Conservation (phyloP, 1,140 invertebrate species). For the Listronotus bonariensis region DNA sequence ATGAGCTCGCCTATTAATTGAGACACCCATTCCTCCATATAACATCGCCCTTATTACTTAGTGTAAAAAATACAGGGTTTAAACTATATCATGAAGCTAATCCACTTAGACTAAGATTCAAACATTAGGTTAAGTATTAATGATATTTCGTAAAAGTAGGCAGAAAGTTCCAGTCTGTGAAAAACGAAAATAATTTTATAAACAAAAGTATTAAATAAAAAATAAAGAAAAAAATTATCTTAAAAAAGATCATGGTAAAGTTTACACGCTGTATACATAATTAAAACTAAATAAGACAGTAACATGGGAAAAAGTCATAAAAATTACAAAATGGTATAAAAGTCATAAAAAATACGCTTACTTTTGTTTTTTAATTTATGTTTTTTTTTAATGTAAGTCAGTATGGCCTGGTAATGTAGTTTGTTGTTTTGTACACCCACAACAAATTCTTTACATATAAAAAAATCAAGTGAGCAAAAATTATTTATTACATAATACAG, state of each 20-base stretch:
- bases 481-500: too few species aligned
- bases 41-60: constrained; percentile 11
- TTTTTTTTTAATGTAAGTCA: background rate
- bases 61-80: background rate
- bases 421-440: constrained; percentile 1
- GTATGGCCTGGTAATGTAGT: constrained; percentile 11
- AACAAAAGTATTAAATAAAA: too few species aligned
- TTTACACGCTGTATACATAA: background rate
- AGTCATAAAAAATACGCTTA: constrained; percentile 27
- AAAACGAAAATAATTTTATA: too few species aligned
- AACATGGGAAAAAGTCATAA: constrained; percentile 18
- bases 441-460: constrained; percentile 10
- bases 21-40: background rate
- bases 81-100: background rate
- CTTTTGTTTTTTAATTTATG: constrained; percentile 3
- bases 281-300: constrained; percentile 1
- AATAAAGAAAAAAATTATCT: too few species aligned
- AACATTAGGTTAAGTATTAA: too few species aligned
- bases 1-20: constrained; percentile 29
- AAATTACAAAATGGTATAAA: constrained; percentile 25
- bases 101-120: too few species aligned
- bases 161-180: background rate
- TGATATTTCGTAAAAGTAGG: too few species aligned
- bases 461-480: background rate
- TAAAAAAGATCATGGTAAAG: background rate